Base-by-base conservation (phyloP, 2,113 vertebrate genomes). In the Setophaga petechia region DNA sequence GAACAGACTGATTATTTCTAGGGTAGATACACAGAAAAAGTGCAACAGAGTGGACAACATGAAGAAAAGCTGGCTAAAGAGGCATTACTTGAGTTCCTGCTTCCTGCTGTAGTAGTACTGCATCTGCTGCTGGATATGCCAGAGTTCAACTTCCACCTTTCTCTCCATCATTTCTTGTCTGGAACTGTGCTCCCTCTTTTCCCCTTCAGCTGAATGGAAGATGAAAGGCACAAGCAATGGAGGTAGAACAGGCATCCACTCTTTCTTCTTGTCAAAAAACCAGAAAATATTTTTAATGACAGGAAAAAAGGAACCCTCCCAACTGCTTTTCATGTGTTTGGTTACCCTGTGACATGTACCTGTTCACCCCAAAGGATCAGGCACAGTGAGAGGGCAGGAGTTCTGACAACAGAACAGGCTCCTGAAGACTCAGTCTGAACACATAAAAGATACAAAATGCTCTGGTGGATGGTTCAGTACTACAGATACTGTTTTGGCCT, bases 51-150 rank as follows among this genome's bases (percentile, higher is more conserved):
- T 6, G 75, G 39, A 54, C 13, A 49, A 5, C 10, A 27, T 10
- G 5, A 49, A 37, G 59, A 52, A 51, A 47, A 30, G 55, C 31
- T 66, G 39, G 14, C 25, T 55, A 22, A 76, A 75, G 30, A 18
- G 33, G 18, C 69, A 80, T 63, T 96, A 99, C 99, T 94, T 90
- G n/a, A 99, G 98, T 92, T 98, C 98, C 91, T 98, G 98, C 95
- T 98, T 98, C 76, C 97, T 98, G 84, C 96, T 97, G 83, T 98
- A 98, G 96, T 98, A 99, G 81, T 95, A 96, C 76, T 97, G 98
- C 98, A 99, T 97, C 72, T 98, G 98, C 92, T 96, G 94, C 81
- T 97, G 97, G 83, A 99, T 99, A 58, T 77, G 92, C 35, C 59
- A 95, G 18, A 99, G 98, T 88, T 99, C 99, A 21, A 54, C 95